Evolutionary conservation across 1,140 invertebrate genomes (phyloP).

Genomic region (Bombus haemorrhoidalis): DNA sequence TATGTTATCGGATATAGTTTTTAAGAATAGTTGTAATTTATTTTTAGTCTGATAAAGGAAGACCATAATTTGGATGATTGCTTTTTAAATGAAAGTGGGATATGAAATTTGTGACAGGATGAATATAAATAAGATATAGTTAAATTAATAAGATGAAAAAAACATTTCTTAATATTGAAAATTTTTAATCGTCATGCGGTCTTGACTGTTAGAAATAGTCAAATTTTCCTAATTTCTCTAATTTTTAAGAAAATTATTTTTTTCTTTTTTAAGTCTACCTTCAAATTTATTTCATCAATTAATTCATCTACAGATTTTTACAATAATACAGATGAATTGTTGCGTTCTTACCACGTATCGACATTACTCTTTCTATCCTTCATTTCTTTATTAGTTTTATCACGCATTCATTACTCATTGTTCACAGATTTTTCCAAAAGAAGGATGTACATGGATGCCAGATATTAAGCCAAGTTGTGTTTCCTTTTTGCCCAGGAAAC

Average conservation of each 20-base stretch:
- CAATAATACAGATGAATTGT: not conserved
- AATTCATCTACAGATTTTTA: not conserved
- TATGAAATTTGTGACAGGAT: not conserved
- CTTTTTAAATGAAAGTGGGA: not conserved
- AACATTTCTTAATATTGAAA: not conserved
- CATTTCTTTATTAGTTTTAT: not conserved
- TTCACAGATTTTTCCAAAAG: not conserved
- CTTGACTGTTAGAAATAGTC: not conserved
- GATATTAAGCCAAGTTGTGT: constrained; percentile 24
- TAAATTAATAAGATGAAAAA: not conserved
- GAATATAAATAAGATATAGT: not conserved
- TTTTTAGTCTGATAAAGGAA: not conserved
- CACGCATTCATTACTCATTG: not conserved
- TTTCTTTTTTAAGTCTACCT: not conserved
- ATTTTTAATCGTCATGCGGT: not conserved
- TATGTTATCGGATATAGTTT: not conserved
- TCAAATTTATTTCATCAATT: not conserved
- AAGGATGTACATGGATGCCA: constrained; percentile 42
- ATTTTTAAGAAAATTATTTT: not conserved
- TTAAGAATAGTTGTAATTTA: not conserved
- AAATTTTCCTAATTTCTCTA: not conserved
- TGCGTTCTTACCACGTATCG: not conserved
- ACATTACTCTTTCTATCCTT: not conserved
- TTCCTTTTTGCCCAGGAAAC: not conserved
- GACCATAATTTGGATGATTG: not conserved